Evolutionary conservation across 2,888 invertebrate species (phyloP).

Genomic region (Parnassius glacialis): DNA sequence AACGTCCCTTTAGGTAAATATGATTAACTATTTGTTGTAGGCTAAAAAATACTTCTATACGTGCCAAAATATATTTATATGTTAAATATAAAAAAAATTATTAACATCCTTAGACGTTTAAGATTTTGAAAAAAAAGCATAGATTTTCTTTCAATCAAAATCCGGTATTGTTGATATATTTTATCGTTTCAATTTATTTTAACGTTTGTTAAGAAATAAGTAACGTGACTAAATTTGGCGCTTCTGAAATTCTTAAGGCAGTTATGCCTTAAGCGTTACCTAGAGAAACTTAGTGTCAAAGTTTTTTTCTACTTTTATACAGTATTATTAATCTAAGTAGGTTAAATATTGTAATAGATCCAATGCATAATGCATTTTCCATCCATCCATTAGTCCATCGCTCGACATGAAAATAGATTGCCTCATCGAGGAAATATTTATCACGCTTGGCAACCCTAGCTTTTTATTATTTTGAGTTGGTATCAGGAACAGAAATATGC

Average conservation of each 20-base stretch:
- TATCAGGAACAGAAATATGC: no score
- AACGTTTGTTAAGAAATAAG: no score
- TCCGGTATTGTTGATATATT: no score
- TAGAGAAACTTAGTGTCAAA: slow-evolving; percentile 28
- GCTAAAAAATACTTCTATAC: slow-evolving; percentile 1
- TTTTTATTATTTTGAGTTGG: no score
- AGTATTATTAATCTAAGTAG: slow-evolving; percentile 56
- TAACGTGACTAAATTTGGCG: not conserved
- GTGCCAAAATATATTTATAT: slow-evolving; percentile 44
- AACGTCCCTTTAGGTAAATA: not conserved
- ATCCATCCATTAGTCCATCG: no score
- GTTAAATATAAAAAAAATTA: not conserved
- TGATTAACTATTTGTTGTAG: not conserved
- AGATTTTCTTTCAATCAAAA: no score
- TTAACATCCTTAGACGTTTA: no score
- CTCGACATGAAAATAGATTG: no score
- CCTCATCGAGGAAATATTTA: no score
- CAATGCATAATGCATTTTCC: not conserved
- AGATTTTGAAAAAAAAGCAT: no score
- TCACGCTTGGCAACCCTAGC: no score
- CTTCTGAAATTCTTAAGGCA: slow-evolving; percentile 1
- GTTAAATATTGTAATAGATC: slow-evolving; percentile 29
- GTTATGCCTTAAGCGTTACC: not conserved
- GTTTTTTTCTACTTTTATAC: slow-evolving; percentile 64
- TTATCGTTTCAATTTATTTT: no score